These are phyloP conservation scores for Apis laboriosa DNA, from an alignment of 1,140 invertebrate species.

Conservation along the genomic window DNA sequence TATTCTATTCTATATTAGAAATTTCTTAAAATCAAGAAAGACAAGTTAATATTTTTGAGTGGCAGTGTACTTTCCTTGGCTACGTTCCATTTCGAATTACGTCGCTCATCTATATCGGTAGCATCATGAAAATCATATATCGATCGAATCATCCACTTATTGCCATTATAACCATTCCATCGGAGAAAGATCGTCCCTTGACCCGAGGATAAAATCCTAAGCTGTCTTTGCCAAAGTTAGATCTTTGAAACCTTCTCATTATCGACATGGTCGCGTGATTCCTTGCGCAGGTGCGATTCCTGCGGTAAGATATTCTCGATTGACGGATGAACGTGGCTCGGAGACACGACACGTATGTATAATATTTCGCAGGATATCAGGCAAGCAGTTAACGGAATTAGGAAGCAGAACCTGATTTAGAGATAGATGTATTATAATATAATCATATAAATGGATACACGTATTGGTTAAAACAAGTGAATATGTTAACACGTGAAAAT, in stretches of 20 bases:
- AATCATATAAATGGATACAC: too few relatives aligned
- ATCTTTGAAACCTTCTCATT: background rate
- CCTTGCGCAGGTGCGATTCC: constrained; percentile 13
- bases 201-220: background rate
- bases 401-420: too few relatives aligned
- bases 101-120: constrained; percentile 1
- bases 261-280: constrained; percentile 34
- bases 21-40: too few relatives aligned
- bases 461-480: too few relatives aligned
- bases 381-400: too few relatives aligned
- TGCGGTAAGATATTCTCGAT: background rate
- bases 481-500: too few relatives aligned
- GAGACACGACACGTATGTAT: background rate
- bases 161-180: background rate
- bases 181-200: background rate
- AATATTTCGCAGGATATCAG: background rate
- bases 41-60: too few relatives aligned
- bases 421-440: too few relatives aligned
- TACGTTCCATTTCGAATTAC: background rate
- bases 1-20: too few relatives aligned
- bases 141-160: background rate
- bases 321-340: background rate
- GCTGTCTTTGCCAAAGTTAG: too few relatives aligned
- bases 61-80: too few relatives aligned
- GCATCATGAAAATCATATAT: constrained; percentile 11